phyloP scores from a whole-genome alignment of 2,797 vertebrate genomes.

The Meda fulgida region DNA sequence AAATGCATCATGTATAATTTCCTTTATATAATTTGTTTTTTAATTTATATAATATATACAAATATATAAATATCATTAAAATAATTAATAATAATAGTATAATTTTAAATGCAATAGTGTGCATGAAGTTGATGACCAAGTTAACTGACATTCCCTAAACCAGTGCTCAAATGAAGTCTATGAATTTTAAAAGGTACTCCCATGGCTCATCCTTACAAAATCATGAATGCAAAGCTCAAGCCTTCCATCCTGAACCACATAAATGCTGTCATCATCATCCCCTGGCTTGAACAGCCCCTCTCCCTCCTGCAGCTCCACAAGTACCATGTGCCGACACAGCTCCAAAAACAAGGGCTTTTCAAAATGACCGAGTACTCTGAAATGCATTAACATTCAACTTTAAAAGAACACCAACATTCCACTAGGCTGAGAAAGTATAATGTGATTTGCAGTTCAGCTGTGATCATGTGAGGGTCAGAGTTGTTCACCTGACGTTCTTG shows the following conservation, averaged over 20 bases:
- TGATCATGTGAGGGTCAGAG: background rate
- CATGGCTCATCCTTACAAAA: constrained; percentile 69
- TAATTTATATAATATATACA: background rate
- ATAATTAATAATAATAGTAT: background rate
- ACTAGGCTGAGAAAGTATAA: background rate
- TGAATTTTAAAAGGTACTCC: background rate
- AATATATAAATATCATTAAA: background rate
- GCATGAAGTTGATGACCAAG: background rate
- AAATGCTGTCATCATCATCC: constrained; percentile 94
- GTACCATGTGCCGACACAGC: constrained; percentile 96
- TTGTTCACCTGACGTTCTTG: constrained; percentile 90
- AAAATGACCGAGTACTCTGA: constrained; percentile 95
- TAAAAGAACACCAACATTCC: background rate
- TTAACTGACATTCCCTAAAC: background rate
- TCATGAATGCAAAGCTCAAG: constrained; percentile 93
- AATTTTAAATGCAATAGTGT: background rate
- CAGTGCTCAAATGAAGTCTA: background rate
- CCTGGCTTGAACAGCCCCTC: constrained; percentile 90
- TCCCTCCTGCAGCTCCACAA: constrained; percentile 91
- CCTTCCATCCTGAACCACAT: constrained; percentile 92
- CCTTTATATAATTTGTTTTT: background rate
- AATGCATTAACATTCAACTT: background rate
- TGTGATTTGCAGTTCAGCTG: background rate
- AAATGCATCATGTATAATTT: background rate
- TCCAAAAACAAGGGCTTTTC: constrained; percentile 97